Evolutionary conservation across 2,888 invertebrate genomes (phyloP).

Genomic region (Acleris literana): DNA sequence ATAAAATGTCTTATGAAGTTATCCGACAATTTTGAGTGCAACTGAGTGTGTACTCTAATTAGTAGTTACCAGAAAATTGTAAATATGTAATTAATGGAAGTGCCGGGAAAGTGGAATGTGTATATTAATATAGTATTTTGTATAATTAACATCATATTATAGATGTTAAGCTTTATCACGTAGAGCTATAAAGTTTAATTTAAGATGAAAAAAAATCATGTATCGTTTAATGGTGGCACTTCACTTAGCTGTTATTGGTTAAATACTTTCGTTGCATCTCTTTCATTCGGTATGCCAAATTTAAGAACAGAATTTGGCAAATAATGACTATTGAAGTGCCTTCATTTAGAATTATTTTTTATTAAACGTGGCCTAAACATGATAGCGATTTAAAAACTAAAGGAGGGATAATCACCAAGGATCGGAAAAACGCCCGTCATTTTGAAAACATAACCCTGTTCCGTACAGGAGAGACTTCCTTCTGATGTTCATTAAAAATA

Average conservation of each 20-base stretch:
- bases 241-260: no score
- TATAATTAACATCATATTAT: constrained; percentile 17
- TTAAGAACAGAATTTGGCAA: no score
- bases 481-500: no score
- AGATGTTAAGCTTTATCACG: constrained; percentile 6
- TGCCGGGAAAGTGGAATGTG: constrained; percentile 80
- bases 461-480: no score
- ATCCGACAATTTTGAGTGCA: constrained; percentile 18
- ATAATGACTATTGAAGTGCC: no score
- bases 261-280: no score
- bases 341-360: no score
- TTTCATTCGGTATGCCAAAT: no score
- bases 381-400: neutral
- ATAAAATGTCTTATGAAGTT: constrained; percentile 29
- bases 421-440: no score
- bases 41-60: constrained; percentile 38
- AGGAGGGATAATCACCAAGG: neutral
- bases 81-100: constrained; percentile 51
- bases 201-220: neutral
- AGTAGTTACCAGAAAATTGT: constrained; percentile 59
- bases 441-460: no score
- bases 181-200: constrained; percentile 16
- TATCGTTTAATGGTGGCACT: no score
- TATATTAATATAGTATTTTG: constrained; percentile 42
- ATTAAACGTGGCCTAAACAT: constrained; percentile 7